Conservation (phyloP, 23 tunicate genomes). For the Trididemnum miniatum region DNA sequence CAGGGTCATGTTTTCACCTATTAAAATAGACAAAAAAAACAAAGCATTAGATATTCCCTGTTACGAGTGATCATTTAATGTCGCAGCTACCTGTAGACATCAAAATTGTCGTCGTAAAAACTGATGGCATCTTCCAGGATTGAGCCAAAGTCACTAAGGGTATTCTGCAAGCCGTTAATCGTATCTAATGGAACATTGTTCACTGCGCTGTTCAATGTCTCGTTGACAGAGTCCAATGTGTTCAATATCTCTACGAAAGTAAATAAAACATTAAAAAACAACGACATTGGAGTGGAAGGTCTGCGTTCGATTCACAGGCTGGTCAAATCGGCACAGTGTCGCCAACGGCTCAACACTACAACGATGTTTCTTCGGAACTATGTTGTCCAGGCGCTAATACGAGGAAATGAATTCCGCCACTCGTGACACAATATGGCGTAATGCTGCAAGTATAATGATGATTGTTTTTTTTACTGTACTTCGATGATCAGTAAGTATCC, state of each 20-base stretch:
- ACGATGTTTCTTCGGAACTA: not conserved
- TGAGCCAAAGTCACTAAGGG: not conserved
- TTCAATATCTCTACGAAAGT: not conserved
- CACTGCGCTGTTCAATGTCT: not conserved
- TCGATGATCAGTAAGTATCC: too few species aligned
- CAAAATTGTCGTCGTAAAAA: not conserved
- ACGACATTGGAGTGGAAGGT: not conserved
- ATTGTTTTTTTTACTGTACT: too few species aligned
- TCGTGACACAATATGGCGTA: not conserved
- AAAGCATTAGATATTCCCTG: too few species aligned
- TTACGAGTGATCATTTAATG: too few species aligned
- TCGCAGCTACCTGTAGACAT: slow-evolving; percentile 18
- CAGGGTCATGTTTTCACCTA: too few species aligned
- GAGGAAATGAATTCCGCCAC: not conserved
- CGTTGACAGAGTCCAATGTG: not conserved
- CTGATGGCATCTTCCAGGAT: not conserved
- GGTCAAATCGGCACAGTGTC: not conserved
- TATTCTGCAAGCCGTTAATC: not conserved
- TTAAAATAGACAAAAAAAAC: too few species aligned
- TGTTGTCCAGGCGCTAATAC: not conserved
- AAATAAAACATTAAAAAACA: not conserved
- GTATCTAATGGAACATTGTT: slow-evolving; percentile 1
- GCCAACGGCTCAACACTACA: too few species aligned
- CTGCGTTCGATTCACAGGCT: not conserved
- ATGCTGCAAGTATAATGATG: not conserved